A percentile compares a stretch with the other conserved stretches of the same genome.
Conservation (phyloP, 2,888 invertebrate genomes). For the Dione vanillae region DNA sequence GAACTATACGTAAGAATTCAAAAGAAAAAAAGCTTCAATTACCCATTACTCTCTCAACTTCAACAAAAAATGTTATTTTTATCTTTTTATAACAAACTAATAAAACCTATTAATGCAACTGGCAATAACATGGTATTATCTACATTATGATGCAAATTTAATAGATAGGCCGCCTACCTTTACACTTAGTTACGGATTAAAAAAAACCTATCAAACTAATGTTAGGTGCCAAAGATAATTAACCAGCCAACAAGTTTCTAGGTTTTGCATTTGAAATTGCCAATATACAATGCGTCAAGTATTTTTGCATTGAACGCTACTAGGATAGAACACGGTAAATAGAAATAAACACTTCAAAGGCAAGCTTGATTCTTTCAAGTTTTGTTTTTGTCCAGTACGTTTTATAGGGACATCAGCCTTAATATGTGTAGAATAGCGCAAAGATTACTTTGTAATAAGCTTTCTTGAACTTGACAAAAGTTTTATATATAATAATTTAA, state of each 20-base stretch:
- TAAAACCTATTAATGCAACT: constrained; percentile 24
- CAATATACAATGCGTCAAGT: constrained; percentile 53
- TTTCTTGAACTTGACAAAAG: neutral
- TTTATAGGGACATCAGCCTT: constrained; percentile 44
- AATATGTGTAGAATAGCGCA: constrained; percentile 37
- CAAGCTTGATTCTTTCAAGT: constrained; percentile 62
- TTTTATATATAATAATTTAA: too few species aligned
- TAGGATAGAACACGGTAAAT: constrained; percentile 57
- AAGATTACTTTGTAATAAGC: constrained; percentile 34
- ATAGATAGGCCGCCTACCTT: constrained; percentile 33
- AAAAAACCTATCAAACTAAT: constrained; percentile 28
- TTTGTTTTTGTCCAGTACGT: constrained; percentile 53
- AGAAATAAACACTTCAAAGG: constrained; percentile 61
- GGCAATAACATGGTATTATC: constrained; percentile 2
- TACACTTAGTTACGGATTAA: constrained; percentile 22
- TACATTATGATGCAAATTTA: constrained; percentile 18
- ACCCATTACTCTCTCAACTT: neutral
- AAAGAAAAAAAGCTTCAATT: constrained; percentile 2
- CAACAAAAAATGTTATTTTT: constrained; percentile 8
- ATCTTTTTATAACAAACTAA: constrained; percentile 17
- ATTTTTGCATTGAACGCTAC: constrained; percentile 53
- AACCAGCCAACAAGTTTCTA: constrained; percentile 35
- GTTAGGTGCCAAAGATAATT: constrained; percentile 42
- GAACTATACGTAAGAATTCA: neutral
- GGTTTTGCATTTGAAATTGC: constrained; percentile 46